These are phyloP conservation scores for Cyrtodaria siliqua DNA, from an alignment of 2,888 invertebrate genomes.

Conservation along the genomic window DNA sequence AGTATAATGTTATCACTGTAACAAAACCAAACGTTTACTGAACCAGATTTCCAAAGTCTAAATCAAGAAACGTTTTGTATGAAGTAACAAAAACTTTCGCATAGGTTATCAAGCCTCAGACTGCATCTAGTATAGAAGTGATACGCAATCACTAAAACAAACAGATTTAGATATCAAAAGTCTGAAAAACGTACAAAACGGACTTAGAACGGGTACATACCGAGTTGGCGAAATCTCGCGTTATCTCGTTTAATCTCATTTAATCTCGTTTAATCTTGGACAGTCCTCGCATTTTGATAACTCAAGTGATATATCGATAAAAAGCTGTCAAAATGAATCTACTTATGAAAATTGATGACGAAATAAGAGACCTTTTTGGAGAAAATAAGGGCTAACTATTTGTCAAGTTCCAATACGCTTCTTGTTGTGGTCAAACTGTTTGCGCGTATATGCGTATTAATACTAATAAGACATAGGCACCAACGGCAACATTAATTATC, in stretches of 20 bases:
- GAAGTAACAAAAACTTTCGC: conserved; percentile 22
- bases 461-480: too few species aligned
- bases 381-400: too few species aligned
- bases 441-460: too few species aligned
- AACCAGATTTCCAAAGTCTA: not conserved
- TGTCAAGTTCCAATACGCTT: too few species aligned
- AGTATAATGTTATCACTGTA: conserved; percentile 15
- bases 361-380: conserved; percentile 40
- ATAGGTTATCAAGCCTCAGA: conserved; percentile 40
- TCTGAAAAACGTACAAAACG: conserved; percentile 38
- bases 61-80: conserved; percentile 5
- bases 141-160: conserved; percentile 57
- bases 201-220: conserved; percentile 52
- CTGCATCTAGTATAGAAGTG: conserved; percentile 47
- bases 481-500: too few species aligned
- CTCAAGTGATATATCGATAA: conserved; percentile 52
- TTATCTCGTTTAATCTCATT: conserved; percentile 53
- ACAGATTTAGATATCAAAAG: conserved; percentile 59
- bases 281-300: conserved; percentile 57
- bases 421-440: too few species aligned
- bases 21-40: not conserved
- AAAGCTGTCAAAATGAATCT: conserved; percentile 57
- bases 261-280: conserved; percentile 53
- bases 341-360: conserved; percentile 59
- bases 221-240: conserved; percentile 45